Evolutionary conservation across 1,140 invertebrate genomes (phyloP).

Genomic region (Bemisia tabaci): DNA sequence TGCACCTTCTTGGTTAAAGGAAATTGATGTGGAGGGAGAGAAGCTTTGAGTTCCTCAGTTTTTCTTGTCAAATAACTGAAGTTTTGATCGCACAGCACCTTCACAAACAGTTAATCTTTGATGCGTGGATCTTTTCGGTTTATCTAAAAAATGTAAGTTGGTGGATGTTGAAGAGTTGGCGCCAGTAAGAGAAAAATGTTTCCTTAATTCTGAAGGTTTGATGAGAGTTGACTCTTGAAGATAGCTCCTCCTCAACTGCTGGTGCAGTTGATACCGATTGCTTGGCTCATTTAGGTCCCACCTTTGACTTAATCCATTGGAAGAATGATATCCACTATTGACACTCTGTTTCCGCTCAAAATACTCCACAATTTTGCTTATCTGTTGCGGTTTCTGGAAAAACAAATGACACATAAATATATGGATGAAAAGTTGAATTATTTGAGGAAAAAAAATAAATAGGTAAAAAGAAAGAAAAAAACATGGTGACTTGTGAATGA

Average conservation of each 20-base stretch:
- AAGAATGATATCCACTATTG: slow-evolving; percentile 15
- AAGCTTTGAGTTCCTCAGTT: neutral
- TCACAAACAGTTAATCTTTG: slow-evolving; percentile 56
- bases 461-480: neutral
- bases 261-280: slow-evolving; percentile 30
- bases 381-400: slow-evolving; percentile 39
- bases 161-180: neutral
- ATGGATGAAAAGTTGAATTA: neutral
- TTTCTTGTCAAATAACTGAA: slow-evolving; percentile 73
- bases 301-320: slow-evolving; percentile 21
- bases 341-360: slow-evolving; percentile 55
- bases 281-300: slow-evolving; percentile 20
- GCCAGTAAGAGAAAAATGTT: neutral
- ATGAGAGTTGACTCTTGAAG: slow-evolving; percentile 21
- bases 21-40: neutral
- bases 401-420: slow-evolving; percentile 4
- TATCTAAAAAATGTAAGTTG: slow-evolving; percentile 28
- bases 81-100: slow-evolving; percentile 66
- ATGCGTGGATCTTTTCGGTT: slow-evolving; percentile 19
- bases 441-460: slow-evolving; percentile 1
- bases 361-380: slow-evolving; percentile 75
- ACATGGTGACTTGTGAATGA: no score
- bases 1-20: neutral
- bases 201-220: neutral
- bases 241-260: slow-evolving; percentile 19